Evolutionary conservation across 1,140 invertebrate genomes (phyloP).

Genomic region (Antheraea mylitta): DNA sequence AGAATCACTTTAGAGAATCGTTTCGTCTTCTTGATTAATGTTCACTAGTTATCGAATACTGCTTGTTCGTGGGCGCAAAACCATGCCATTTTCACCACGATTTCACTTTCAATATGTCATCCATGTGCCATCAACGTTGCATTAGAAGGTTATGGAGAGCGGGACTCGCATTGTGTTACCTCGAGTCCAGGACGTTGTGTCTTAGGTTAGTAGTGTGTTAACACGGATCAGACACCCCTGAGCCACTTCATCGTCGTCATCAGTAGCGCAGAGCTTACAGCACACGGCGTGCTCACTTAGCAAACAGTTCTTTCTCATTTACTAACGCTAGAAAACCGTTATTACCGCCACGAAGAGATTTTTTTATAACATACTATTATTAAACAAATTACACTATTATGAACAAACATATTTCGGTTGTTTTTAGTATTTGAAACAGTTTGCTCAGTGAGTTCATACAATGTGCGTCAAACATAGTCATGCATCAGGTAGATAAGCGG

Average conservation of each 20-base stretch:
- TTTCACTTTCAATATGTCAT: conserved; percentile 51
- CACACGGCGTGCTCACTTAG: conserved; percentile 57
- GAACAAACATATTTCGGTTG: neutral
- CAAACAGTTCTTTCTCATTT: conserved; percentile 37
- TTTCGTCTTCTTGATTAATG: conserved; percentile 50
- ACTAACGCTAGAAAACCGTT: neutral
- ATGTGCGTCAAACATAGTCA: conserved; percentile 61
- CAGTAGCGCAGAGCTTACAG: conserved; percentile 64
- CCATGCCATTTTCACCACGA: conserved; percentile 40
- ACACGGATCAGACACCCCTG: conserved; percentile 31
- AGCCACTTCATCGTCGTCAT: conserved; percentile 47
- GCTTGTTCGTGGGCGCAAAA: conserved; percentile 47
- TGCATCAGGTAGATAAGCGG: conserved; percentile 72
- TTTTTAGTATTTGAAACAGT: conserved; percentile 23
- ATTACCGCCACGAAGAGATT: neutral
- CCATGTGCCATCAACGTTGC: conserved; percentile 67
- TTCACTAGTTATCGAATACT: conserved; percentile 55
- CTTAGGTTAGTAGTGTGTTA: conserved; percentile 33
- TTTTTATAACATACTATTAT: neutral
- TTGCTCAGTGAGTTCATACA: conserved; percentile 61
- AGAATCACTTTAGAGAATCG: conserved; percentile 37
- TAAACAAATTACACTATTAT: neutral
- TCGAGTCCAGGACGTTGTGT: neutral
- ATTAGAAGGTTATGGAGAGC: conserved; percentile 21
- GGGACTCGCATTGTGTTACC: conserved; percentile 39